Evolutionary conservation across 2,888 invertebrate species (phyloP), one percentile per base, ranked within the genome.

Genomic region (Pachliopta kotzebuea): DNA sequence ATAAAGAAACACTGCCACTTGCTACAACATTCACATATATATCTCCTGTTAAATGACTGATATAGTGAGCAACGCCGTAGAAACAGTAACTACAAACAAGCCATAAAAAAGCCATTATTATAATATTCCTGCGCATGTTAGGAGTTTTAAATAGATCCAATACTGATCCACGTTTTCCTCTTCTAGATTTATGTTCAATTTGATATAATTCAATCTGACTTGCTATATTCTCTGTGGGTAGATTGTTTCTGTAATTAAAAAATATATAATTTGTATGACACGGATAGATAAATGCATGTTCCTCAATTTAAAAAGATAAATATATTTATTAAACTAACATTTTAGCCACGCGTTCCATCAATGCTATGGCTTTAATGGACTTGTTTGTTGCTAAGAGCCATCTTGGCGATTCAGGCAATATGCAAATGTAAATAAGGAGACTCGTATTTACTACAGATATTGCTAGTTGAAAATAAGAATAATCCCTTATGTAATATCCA

Each of bases 41-140:
- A 75, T 96, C 91, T 7, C 96, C 96, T 21, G 94, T 95, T 61
- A 96, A 85, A 75, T 95, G 94, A 2, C 95, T 95, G 55, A 96
- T 94, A 76, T 95, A 96, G 76, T 96, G 95, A 0, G 96, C 93
- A 65, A 97, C 93, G 0, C 97, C 97, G 76, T 96, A 98, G 83
- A 84, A 88, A 70, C 86, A 86, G 67, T 97, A 93, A 55, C 96
- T 96, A 67, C 96, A 95, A 0, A 95, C 95, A 17, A 96, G 87
- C 97, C 96, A 97, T 71, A 93, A 93, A 73, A 95, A 95, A 67
- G 94, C 94, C 84, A 96, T 94, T 54, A 93, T 92, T 9, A 96
- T 76, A 1, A 95, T 95, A 75, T 95, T 95, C 56, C 87, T 82
- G 63, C 96, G 88, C 81, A 96, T 86, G 74, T 94, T 94, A 0